phyloP scores from a whole-genome alignment of 2,888 invertebrate genomes.

The Ganaspis brasiliensis region DNA sequence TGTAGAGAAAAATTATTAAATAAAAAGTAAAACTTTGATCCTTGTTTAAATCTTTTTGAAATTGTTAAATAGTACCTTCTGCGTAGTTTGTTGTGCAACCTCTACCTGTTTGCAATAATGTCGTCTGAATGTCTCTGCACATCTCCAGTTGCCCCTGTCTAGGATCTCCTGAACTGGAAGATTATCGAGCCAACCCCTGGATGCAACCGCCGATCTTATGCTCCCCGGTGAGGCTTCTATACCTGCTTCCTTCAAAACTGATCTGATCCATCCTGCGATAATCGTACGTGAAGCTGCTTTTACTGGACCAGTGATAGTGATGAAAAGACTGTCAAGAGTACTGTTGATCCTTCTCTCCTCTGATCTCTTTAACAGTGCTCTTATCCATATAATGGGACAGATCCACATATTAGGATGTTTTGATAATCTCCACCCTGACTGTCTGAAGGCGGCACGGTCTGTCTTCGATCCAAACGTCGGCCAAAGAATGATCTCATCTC shows the following conservation, averaged over 20 bases:
- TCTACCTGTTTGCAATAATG: conserved; percentile 58
- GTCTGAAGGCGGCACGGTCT: conserved; percentile 52
- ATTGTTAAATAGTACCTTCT: too few species aligned
- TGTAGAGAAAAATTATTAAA: too few species aligned
- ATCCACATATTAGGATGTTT: conserved; percentile 38
- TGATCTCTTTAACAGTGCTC: conserved; percentile 51
- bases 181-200: conserved; percentile 57
- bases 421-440: too few species aligned
- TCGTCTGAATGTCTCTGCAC: conserved; percentile 56
- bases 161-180: conserved; percentile 55
- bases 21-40: too few species aligned
- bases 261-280: too few species aligned
- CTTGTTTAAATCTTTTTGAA: too few species aligned
- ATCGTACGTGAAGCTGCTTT: too few species aligned
- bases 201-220: conserved; percentile 59
- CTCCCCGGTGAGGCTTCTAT: conserved; percentile 58
- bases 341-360: too few species aligned
- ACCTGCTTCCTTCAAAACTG: conserved; percentile 56
- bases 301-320: too few species aligned
- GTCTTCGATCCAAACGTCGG: conserved; percentile 61
- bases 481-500: conserved; percentile 61
- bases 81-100: too few species aligned
- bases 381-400: conserved; percentile 54
- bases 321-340: too few species aligned
- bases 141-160: conserved; percentile 57